These are phyloP conservation scores for Argyra leucocephala DNA, from an alignment of 2,888 invertebrate genomes.

Conservation along the genomic window DNA sequence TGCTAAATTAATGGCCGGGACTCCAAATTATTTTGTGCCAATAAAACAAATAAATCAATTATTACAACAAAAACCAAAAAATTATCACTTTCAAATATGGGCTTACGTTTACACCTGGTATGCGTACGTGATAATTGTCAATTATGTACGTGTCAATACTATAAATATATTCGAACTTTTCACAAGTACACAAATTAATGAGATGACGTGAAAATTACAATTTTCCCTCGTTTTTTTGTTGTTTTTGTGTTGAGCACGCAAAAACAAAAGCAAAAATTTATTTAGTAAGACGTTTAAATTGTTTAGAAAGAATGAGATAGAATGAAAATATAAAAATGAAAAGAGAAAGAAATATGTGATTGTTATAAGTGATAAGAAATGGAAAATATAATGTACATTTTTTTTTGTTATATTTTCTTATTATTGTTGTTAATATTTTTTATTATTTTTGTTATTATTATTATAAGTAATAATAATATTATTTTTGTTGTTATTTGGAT, in stretches of 20 bases:
- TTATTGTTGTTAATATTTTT: too few relatives aligned
- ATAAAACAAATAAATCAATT: slow-evolving; percentile 29
- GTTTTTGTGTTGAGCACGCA: neutral
- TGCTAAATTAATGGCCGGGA: slow-evolving; percentile 31
- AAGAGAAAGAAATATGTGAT: too few relatives aligned
- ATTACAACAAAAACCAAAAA: slow-evolving; percentile 27
- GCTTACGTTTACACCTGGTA: slow-evolving; percentile 40
- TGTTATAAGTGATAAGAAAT: too few relatives aligned
- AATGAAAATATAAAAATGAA: too few relatives aligned
- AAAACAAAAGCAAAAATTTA: neutral
- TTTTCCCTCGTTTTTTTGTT: neutral
- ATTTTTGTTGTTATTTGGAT: too few relatives aligned
- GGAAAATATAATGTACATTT: too few relatives aligned
- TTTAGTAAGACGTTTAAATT: neutral
- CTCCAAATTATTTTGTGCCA: slow-evolving; percentile 29
- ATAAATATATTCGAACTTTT: slow-evolving; percentile 37
- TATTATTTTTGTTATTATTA: too few relatives aligned
- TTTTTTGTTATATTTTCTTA: too few relatives aligned
- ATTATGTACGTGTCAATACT: slow-evolving; percentile 32
- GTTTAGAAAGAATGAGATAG: too few relatives aligned
- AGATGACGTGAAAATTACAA: slow-evolving; percentile 11
- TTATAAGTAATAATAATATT: too few relatives aligned
- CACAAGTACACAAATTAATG: slow-evolving; percentile 24
- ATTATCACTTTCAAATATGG: slow-evolving; percentile 40
- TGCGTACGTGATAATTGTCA: slow-evolving; percentile 34